phyloP scores from a whole-genome alignment of 2,113 vertebrate species.

The Pyxicephalus adspersus region DNA sequence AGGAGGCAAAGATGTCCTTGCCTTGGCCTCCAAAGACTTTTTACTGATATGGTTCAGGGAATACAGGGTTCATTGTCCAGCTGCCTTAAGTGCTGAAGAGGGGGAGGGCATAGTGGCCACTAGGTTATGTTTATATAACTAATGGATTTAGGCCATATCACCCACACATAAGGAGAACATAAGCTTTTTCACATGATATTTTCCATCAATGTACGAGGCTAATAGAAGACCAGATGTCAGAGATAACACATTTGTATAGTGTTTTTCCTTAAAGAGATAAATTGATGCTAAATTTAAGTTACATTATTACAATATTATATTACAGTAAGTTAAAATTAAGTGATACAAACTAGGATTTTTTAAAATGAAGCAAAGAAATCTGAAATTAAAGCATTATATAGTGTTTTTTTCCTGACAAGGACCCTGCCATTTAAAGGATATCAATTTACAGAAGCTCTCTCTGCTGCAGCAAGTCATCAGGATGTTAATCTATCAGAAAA shows the following conservation, averaged over 20 bases:
- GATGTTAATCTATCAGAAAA: too few species aligned
- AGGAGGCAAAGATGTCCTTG: background rate
- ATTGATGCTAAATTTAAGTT: too few species aligned
- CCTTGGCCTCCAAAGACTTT: background rate
- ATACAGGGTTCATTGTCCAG: conserved; percentile 9
- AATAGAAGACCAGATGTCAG: background rate
- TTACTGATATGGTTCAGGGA: background rate
- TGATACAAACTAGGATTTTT: too few species aligned
- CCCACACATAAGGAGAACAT: background rate
- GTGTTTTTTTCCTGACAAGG: too few species aligned
- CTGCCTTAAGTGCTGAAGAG: background rate
- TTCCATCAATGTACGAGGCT: background rate
- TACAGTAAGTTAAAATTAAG: too few species aligned
- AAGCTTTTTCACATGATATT: background rate
- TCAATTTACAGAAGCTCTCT: too few species aligned
- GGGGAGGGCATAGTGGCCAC: background rate
- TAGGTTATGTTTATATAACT: background rate
- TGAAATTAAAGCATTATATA: too few species aligned
- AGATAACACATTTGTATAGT: background rate
- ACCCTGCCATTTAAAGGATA: too few species aligned
- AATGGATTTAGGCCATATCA: background rate
- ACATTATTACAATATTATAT: too few species aligned
- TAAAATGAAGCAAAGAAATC: too few species aligned
- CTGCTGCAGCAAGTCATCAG: too few species aligned
- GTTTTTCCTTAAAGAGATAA: too few species aligned